These are phyloP conservation scores for Anagrus nilaparvatae DNA, from an alignment of 1,140 invertebrate species.

Conservation along the genomic window DNA sequence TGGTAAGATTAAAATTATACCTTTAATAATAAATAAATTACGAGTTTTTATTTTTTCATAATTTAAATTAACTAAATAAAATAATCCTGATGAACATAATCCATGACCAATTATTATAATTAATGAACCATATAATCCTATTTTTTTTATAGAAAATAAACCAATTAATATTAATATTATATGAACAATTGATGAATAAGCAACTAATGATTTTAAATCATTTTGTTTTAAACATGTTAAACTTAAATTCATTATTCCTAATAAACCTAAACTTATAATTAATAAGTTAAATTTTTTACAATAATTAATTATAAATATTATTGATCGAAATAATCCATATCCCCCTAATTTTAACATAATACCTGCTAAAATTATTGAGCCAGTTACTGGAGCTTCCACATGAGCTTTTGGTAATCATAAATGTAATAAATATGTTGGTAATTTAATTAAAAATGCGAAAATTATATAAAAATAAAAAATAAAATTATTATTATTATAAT, in stretches of 20 bases:
- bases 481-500: too few relatives aligned
- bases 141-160: constrained; percentile 37
- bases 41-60: constrained; percentile 45
- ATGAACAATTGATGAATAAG: constrained; percentile 54
- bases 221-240: constrained; percentile 52
- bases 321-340: constrained; percentile 49
- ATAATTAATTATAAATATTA: constrained; percentile 36
- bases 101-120: constrained; percentile 57
- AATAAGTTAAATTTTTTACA: constrained; percentile 39
- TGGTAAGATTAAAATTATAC: constrained; percentile 22
- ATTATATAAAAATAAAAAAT: constrained; percentile 45
- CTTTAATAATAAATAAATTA: constrained; percentile 37
- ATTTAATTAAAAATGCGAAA: constrained; percentile 55
- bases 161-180: constrained; percentile 45
- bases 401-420: constrained; percentile 60
- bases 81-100: constrained; percentile 55
- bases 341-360: constrained; percentile 54
- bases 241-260: constrained; percentile 45
- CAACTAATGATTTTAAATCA: constrained; percentile 53
- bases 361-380: constrained; percentile 59
- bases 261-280: constrained; percentile 43
- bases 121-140: constrained; percentile 40
- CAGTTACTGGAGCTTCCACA: constrained; percentile 55
- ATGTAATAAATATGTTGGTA: constrained; percentile 58
- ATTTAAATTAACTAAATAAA: constrained; percentile 54